Evolutionary conservation across 2,888 invertebrate species (phyloP), one percentile per base, ranked within the genome.

Genomic region (Sicus ferrugineus): DNA sequence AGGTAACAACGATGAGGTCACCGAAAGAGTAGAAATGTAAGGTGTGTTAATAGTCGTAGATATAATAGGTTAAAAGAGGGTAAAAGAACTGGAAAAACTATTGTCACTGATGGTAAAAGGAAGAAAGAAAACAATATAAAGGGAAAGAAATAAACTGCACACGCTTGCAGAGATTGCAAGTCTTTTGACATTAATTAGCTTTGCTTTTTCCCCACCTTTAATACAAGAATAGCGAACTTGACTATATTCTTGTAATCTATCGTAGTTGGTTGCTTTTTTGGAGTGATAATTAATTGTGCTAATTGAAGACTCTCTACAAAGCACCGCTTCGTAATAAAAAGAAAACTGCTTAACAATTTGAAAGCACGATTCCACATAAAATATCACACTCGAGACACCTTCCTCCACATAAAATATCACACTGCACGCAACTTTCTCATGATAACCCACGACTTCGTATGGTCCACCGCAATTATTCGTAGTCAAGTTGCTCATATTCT

Each of bases 281-380:
- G 56, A 52, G 59, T 68, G 70, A 68, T 70, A 70, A 70, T 68
- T 68, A 68, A 68, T 63, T 31, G 67, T 34, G 70, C 70, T 70
- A 70, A 70, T 70, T 70, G 59, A 52, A 67, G 67, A 42, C 58
- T 52, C 21, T 54, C 48, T 30, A 30, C 19, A 31, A 62, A 62
- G n/a, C 23, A 56, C n/a, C 19, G 23, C 19, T 42, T 61, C 61
- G n/a, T 42, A 30, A 16, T n/a, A 7, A n/a, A n/a, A 9, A 11
- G 16, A 61, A 61, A 61, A 42, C 61, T 42, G 61, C 11, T 16
- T 26, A 11, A 38, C 46, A 61, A 42, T 42, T 34, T 46, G 11
- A n/a, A 26, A 34, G 61, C 28, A 42, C 26, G 46, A 61, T 61
- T 61, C 26, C 38, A n/a, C n/a, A 61, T 61, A 42, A 16, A 38